Conservation (phyloP, 2,888 invertebrate genomes). For the Drosophila tripunctata region DNA sequence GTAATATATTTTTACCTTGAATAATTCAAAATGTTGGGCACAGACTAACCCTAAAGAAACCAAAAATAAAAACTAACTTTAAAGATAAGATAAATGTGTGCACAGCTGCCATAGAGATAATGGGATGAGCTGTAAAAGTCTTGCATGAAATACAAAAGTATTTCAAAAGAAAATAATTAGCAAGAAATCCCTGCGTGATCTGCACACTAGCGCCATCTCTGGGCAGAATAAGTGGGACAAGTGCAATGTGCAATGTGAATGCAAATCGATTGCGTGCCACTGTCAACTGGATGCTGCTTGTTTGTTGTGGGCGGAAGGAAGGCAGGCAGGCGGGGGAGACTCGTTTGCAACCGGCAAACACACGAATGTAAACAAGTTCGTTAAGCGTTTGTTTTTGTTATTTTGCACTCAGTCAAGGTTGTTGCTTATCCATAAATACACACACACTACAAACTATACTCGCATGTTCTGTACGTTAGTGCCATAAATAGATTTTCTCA, state of each 20-base stretch:
- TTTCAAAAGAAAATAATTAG: too few species aligned
- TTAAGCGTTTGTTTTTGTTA: conserved; percentile 58
- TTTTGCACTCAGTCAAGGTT: conserved; percentile 70
- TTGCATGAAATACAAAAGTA: background rate
- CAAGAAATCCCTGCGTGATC: too few species aligned
- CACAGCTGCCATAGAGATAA: conserved; percentile 2
- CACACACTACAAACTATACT: conserved; percentile 14
- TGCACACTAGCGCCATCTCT: conserved; percentile 1
- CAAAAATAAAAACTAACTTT: conserved; percentile 35
- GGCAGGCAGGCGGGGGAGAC: background rate
- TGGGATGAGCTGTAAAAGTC: background rate
- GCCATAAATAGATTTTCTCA: conserved; percentile 43
- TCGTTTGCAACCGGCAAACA: conserved; percentile 55
- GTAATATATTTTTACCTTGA: conserved; percentile 31
- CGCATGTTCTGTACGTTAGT: too few species aligned
- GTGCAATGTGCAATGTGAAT: background rate
- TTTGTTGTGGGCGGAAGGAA: background rate
- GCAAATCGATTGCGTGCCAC: conserved; percentile 30
- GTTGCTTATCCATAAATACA: conserved; percentile 13
- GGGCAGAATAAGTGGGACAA: background rate
- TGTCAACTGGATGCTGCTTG: conserved; percentile 40
- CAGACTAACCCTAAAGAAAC: conserved; percentile 4
- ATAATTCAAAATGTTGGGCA: conserved; percentile 3
- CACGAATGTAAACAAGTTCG: conserved; percentile 76
- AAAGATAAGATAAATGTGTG: conserved; percentile 36